Evolutionary conservation across 1,140 invertebrate species (phyloP), one percentile per base, ranked within the genome.

Genomic region (Nautilus pompilius): DNA sequence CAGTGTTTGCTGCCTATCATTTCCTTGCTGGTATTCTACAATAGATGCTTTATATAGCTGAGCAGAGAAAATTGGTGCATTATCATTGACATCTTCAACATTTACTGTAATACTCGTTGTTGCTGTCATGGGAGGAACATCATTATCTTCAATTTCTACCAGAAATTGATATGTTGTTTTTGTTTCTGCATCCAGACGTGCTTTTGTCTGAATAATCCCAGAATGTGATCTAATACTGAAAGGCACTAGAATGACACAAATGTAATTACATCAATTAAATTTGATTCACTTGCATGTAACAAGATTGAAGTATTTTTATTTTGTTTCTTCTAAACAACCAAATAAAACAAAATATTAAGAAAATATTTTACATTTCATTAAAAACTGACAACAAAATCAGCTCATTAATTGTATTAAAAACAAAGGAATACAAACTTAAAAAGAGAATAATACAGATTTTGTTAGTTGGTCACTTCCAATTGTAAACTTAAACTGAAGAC

Each of bases 61-160:
- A 26, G 49, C 26, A 17, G 49, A 53, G 6, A 53, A 28, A 8
- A 22, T 24, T 24, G 49, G 49, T 2, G 49, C 6, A 53, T 53
- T 53, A 28, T 53, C 49, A 53, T 53, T 53, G 49, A 53, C 20
- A 24, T 53, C 49, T 53, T 53, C 49, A 17, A 53, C 49, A 17
- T 28, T 28, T 4, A 53, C 24, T 17, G 49, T 53, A 24, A 53
- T 28, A 0, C 5, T 53, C 13, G 49, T 26, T 5, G 49, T 53
- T 5, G 49, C 49, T 53, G 49, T 53, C 13, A 28, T 53, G 5
- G 49, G 49, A 53, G 49, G 20, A 15, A 28, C 24, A 24, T 53
- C 49, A 26, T 5, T 53, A 28, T 53, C 49, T 5, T 28, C 26
- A 53, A 53, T 17, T 5, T 53, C 17, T 24, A 53, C 49, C 26